These are phyloP conservation scores for Cephus nigrinus DNA, from an alignment of 2,888 invertebrate genomes.

Conservation along the genomic window DNA sequence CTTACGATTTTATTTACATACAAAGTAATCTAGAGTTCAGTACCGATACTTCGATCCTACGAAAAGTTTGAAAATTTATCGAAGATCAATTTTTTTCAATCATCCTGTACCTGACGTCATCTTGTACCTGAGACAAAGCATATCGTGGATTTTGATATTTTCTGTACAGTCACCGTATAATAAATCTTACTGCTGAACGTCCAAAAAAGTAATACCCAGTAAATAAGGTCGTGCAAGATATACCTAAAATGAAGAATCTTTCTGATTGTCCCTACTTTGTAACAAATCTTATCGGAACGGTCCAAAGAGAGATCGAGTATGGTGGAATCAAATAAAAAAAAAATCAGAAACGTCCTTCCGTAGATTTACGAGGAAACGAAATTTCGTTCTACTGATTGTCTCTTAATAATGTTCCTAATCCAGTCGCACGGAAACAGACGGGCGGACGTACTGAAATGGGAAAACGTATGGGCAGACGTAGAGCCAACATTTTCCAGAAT, in stretches of 20 bases:
- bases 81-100: no score
- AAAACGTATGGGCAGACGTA: background rate
- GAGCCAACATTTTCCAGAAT: conserved; percentile 8
- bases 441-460: conserved; percentile 3
- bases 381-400: background rate
- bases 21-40: no score
- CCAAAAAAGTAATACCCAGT: no score
- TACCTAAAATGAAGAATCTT: background rate
- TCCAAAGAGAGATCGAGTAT: background rate
- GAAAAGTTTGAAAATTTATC: no score
- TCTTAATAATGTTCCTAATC: conserved; percentile 30
- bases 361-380: background rate
- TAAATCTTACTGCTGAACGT: no score
- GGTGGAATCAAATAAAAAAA: background rate
- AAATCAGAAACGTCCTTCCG: background rate
- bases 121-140: no score
- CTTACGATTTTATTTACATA: no score
- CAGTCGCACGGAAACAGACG: conserved; percentile 14
- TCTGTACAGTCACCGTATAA: no score
- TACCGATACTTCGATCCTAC: no score
- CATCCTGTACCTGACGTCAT: no score
- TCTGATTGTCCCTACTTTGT: background rate
- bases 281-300: background rate
- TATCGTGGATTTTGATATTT: no score
- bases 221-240: background rate